Conservation (phyloP, 2,888 invertebrate species). For the Phragmatobia fuliginosa region DNA sequence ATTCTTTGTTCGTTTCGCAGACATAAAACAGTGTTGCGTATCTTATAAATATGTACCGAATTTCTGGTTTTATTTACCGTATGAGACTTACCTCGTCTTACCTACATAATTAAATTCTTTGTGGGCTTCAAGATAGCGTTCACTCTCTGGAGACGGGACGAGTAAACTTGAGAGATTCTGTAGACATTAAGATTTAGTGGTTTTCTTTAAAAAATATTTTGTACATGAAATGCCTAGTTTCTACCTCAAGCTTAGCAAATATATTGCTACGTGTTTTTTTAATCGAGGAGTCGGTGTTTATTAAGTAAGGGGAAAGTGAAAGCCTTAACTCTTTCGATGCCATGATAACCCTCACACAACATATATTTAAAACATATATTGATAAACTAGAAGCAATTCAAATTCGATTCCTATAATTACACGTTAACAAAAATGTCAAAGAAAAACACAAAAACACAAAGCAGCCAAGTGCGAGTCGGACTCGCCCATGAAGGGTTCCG, state of each 20-base stretch:
- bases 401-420: too few species aligned
- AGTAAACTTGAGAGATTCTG: background rate
- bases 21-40: conserved; percentile 36
- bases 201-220: background rate
- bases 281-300: too few species aligned
- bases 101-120: conserved; percentile 54
- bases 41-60: conserved; percentile 45
- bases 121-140: conserved; percentile 35
- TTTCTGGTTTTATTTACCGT: conserved; percentile 47
- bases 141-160: conserved; percentile 27
- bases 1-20: conserved; percentile 32
- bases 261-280: too few species aligned
- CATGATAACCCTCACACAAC: too few species aligned
- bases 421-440: too few species aligned
- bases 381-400: too few species aligned
- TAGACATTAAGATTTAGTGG: conserved; percentile 10
- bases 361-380: too few species aligned
- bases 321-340: too few species aligned
- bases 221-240: background rate
- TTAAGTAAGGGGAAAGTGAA: too few species aligned
- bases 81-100: conserved; percentile 36
- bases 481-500: too few species aligned
- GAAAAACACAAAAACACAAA: too few species aligned
- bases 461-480: too few species aligned
- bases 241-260: background rate